Conservation (phyloP, 2,797 vertebrate genomes). For the Tamandua tetradactyla region DNA sequence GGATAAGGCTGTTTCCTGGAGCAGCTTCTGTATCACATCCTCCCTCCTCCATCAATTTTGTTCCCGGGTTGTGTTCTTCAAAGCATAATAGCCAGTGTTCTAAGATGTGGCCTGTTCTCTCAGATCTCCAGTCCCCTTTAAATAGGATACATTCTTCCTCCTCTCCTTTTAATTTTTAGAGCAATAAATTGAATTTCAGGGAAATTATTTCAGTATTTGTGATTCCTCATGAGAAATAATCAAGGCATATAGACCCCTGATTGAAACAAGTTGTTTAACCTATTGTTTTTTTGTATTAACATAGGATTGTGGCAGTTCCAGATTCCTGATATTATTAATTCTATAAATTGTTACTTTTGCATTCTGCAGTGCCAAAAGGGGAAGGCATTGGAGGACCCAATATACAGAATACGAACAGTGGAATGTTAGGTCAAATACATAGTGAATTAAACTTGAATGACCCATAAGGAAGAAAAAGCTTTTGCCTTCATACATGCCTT, state of each 20-base stretch:
- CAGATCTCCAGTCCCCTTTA: background rate
- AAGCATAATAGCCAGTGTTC: background rate
- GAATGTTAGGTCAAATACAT: background rate
- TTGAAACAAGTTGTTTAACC: constrained; percentile 40
- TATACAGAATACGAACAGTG: background rate
- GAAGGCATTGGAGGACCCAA: background rate
- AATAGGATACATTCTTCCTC: background rate
- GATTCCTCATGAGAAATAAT: constrained; percentile 52
- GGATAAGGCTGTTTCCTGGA: background rate
- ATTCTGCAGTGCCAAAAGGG: background rate
- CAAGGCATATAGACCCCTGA: background rate
- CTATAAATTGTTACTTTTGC: background rate
- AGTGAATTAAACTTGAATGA: background rate
- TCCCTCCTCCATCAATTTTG: background rate
- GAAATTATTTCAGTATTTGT: constrained; percentile 45
- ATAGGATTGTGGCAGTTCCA: background rate
- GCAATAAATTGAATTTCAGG: constrained; percentile 33
- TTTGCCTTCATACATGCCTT: background rate
- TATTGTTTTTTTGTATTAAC: background rate
- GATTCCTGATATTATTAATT: background rate
- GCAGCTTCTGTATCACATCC: background rate
- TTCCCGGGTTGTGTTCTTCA: background rate
- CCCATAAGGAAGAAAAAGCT: background rate
- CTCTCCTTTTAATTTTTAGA: constrained; percentile 17
- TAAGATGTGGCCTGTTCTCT: constrained; percentile 14